Evolutionary conservation across 1,140 invertebrate genomes (phyloP).

Genomic region (Leptopilina clavipes): DNA sequence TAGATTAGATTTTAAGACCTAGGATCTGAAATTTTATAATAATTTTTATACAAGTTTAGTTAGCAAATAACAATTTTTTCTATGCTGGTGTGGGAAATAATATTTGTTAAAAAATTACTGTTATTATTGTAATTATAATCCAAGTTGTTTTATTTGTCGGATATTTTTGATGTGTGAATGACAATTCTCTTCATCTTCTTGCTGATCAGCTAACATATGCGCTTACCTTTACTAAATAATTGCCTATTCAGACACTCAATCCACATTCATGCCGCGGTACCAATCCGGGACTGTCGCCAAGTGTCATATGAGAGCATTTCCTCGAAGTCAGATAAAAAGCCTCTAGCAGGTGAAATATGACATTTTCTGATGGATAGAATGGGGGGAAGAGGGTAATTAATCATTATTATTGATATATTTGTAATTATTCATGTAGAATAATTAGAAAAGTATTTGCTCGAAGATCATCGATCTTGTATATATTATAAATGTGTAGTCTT

Average conservation of each 20-base stretch:
- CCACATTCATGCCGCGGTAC: slow-evolving; percentile 57
- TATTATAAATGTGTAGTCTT: too few species aligned
- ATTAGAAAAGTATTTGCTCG: too few species aligned
- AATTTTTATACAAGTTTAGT: too few species aligned
- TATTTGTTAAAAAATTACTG: too few species aligned
- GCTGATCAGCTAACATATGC: slow-evolving; percentile 48
- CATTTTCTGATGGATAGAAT: slow-evolving; percentile 41
- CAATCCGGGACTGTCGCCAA: slow-evolving; percentile 58
- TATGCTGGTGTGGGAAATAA: too few species aligned
- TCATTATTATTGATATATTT: slow-evolving; percentile 16
- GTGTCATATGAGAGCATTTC: slow-evolving; percentile 66
- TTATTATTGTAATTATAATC: too few species aligned
- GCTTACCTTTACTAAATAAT: slow-evolving; percentile 54
- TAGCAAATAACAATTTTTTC: too few species aligned
- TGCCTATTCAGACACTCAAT: slow-evolving; percentile 55
- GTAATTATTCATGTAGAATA: slow-evolving; percentile 18
- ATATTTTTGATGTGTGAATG: neutral
- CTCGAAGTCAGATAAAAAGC: slow-evolving; percentile 66
- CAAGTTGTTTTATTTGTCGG: too few species aligned
- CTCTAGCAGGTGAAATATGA: slow-evolving; percentile 56
- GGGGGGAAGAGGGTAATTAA: neutral
- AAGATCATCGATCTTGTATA: too few species aligned
- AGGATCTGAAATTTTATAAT: too few species aligned
- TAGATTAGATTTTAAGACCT: too few species aligned
- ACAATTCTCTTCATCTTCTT: slow-evolving; percentile 53